Evolutionary conservation across 2,888 invertebrate species (phyloP), one percentile per base, ranked within the genome.

Genomic region (Clunio marinus): DNA sequence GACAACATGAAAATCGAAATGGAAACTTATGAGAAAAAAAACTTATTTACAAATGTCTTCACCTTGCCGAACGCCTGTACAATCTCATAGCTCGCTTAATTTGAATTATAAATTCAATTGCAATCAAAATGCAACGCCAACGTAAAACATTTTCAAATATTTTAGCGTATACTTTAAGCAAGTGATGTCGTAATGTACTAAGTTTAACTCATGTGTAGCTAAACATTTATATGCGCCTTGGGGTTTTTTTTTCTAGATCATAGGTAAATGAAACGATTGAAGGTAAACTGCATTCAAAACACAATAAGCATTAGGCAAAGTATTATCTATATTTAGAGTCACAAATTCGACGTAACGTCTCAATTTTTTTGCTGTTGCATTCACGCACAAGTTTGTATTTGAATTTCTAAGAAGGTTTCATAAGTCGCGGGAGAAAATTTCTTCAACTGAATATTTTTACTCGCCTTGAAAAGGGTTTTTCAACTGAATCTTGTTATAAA

Each of bases 161-260:
- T 41, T 41, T n/a, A n/a, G 41, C 41, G 15, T 41, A 15, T n/a
- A n/a, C n/a, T n/a, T 41, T 5, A 15, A 10, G 41, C 41, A 15
- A 41, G 51, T 41, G 51, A 51, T 51, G 51, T 51, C 17, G 51
- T 51, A 22, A 22, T 10, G 32, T 32, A 10, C 10, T 4, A 4
- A 10, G 17, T 20, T 8, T 51, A 51, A 41, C 15, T 41, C 51
- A 51, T 51, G 57, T 27, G 13, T 8, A 24, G n/a, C 51, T 22
- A 5, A 51, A 3, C 5, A 3, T 10, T 27, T 13, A 57, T 57
- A 25, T 27, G 57, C 60, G 35, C 41, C 41, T 60, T 65, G 65
- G 24, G 15, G 17, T 66, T n/a, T n/a, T n/a, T n/a, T n/a, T n/a
- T 65, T 66, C 66, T 66, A 66, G 66, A 66, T 66, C 66, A 66